Evolutionary conservation across 2,888 invertebrate species (phyloP), one percentile per base, ranked within the genome.

Genomic region (Thalpophila matura): DNA sequence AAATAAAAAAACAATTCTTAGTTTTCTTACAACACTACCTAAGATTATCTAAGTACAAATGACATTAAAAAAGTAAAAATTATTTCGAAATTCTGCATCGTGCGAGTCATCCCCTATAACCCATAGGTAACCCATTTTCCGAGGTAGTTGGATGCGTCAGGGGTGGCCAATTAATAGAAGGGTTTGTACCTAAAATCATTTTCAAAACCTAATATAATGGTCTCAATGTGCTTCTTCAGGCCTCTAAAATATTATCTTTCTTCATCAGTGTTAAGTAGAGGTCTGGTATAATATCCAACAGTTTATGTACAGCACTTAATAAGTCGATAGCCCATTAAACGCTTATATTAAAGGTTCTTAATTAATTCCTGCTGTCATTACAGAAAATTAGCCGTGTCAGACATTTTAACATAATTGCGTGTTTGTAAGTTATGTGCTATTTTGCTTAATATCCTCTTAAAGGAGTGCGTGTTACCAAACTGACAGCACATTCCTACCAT

Each of bases 391-490:
- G 59, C 33, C 16, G 6, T 43, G 27, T 47, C 42, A 66, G 38
- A 18, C 47, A 72, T 35, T 61, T 60, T 60, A 51, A 49, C 51
- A 56, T 72, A 66, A 66, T 61, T 66, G 35, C 22, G 20, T 49
- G 16, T 22, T 29, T 61, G 18, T 49, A 55, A 66, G 51, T 72
- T 67, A 72, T 50, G 35, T 56, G 37, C 12, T 33, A 61, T 56
- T 64, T 71, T 72, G 22, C 73, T 16, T 54, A 72, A 71, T 61
- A 53, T 71, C 61, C 73, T 66, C 43, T 53, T 20, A 49, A 10
- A 20, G 27, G 4, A 16, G 22, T 37, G 35, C 51, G 47, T 33
- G 27, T 51, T 71, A 33, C 22, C 4, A 49, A 53, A 67, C 20
- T 38, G 38, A 47, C 38, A 38, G 47, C 37, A 14, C 33, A 71